These are phyloP conservation scores for Chloroclystis v-ata DNA, from an alignment of 2,888 invertebrate genomes.

Conservation along the genomic window DNA sequence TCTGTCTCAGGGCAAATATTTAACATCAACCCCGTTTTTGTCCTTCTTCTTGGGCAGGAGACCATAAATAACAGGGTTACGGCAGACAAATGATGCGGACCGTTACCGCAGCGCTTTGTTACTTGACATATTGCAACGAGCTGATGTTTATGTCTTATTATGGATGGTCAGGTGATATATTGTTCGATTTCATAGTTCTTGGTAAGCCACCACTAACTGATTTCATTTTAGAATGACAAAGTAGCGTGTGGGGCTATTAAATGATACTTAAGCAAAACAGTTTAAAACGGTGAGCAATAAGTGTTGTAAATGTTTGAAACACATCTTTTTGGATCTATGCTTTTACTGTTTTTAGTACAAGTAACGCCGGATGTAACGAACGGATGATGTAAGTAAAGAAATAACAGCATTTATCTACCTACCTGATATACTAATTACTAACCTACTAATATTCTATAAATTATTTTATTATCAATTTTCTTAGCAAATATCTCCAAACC, in stretches of 20 bases:
- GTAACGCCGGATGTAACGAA: no score
- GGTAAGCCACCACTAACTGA: conserved; percentile 37
- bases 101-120: conserved; percentile 74
- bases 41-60: conserved; percentile 67
- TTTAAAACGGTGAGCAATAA: no score
- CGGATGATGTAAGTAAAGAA: no score
- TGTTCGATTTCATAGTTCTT: conserved; percentile 43
- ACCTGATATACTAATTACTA: no score
- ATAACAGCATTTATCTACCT: no score
- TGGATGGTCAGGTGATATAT: conserved; percentile 55
- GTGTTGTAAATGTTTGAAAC: no score
- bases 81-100: conserved; percentile 71
- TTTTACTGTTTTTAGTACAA: no score
- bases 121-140: conserved; percentile 71
- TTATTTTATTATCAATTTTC: no score
- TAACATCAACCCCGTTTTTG: conserved; percentile 73
- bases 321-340: no score
- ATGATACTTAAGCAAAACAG: neutral
- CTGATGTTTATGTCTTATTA: conserved; percentile 76
- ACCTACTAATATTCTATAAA: no score
- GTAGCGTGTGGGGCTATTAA: conserved; percentile 13
- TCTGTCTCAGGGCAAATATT: conserved; percentile 78
- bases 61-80: conserved; percentile 73
- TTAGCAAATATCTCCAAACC: no score
- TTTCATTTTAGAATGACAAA: conserved; percentile 20